A percentile compares a stretch with the other conserved stretches of the same genome.
Evolutionary conservation across 2,113 vertebrate species (phyloP).

Genomic region (Oenanthe oenanthe): DNA sequence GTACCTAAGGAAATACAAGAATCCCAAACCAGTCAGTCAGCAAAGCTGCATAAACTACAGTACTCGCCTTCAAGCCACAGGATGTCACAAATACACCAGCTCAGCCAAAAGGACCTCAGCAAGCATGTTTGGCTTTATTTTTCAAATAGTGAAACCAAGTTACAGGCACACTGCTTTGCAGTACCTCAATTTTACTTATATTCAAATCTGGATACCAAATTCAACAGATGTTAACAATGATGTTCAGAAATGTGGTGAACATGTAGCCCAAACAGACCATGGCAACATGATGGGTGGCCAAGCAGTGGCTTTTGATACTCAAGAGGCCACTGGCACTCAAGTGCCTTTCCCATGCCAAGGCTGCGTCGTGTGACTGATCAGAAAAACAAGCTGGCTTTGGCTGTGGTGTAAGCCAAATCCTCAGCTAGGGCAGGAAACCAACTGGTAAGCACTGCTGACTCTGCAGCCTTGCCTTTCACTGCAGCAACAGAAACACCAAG

Average conservation of each 20-base stretch:
- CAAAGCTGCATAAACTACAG: background rate
- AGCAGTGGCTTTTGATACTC: background rate
- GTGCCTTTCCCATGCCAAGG: background rate
- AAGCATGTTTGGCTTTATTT: background rate
- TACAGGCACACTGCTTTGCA: background rate
- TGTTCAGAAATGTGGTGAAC: background rate
- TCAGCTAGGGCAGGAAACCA: background rate
- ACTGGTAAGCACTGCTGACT: background rate
- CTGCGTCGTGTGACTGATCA: background rate
- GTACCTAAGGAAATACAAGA: slow-evolving; percentile 78
- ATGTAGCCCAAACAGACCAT: background rate
- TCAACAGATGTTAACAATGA: background rate
- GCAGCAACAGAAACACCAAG: background rate
- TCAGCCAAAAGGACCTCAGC: background rate
- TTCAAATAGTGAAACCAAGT: background rate
- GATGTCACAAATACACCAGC: background rate
- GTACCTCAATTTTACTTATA: background rate
- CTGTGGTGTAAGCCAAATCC: background rate
- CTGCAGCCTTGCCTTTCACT: background rate
- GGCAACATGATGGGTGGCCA: background rate
- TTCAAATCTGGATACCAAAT: background rate
- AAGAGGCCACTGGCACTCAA: background rate
- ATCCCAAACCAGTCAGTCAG: background rate
- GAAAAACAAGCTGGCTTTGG: background rate
- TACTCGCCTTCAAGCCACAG: background rate